Base-by-base conservation (phyloP, 2,888 invertebrate species). In the Zootermopsis nevadensis region DNA sequence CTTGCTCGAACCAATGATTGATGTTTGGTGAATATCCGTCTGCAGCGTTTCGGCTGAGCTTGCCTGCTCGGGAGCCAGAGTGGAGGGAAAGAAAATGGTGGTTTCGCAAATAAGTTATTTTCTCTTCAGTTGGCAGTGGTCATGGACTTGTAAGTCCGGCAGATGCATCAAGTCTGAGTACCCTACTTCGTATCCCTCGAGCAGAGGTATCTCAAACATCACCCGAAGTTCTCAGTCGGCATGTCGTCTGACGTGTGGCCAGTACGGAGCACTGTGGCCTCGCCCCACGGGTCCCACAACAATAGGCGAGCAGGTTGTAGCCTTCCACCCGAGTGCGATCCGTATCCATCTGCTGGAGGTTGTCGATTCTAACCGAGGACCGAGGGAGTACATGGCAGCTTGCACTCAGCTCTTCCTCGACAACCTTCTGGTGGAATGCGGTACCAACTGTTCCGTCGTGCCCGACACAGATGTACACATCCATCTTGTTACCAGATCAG, bases 191-290 rank as follows among this genome's bases (percentile, higher is more conserved):
- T 27, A 82, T 22, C 19, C 38, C 6, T 48, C 82, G 6, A 60
- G 60, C 10, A 60, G 60, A 8, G 60, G 60, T 6, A 7, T 8
- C 27, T 2, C 60, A 6, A 72, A 72, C n/a, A 48, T 48, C 22
- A 67, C 77, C 10, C 48, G 35, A n/a, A 42, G 31, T 33, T 81
- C 81, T 1, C 88, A 94, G 85, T 92, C 93, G 84, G 90, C 93
- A 67, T 95, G 95, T 86, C 91, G 94, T 31, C 90, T 95, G 10
- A 92, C 93, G 0, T 95, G 95, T 86, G 94, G 94, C 0, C 89
- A 91, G 55, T 93, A 92, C 86, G 94, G 95, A 0, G 91, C 93
- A 0, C 90, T 95, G 27, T 95, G 95, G 95, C 95, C 95, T 0
- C 89, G 90, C 86, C 95, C 95, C 0, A 92, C 93, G 1, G 91